Base-by-base conservation (phyloP, 1,140 invertebrate genomes). In the Anastrepha ludens region DNA sequence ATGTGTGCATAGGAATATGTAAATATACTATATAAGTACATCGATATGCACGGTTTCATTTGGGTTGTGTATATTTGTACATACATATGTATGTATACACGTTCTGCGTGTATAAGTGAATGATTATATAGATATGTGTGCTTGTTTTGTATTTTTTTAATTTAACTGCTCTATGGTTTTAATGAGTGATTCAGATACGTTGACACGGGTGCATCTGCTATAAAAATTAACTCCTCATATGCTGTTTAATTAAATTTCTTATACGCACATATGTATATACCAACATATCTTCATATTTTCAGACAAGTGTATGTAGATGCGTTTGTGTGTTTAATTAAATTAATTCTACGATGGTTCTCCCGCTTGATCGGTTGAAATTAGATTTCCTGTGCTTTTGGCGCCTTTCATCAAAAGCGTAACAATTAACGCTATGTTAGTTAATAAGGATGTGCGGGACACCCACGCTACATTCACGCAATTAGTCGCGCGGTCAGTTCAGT, bases 371-470 rank as follows among this genome's bases (percentile, higher is more conserved):
- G 85, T 86, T 86, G 85, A 86, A 60, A 86, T 86, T 74, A 74
- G 70, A 74, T 74, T 74, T 74, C 70, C 70, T 50, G 70, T 74
- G 70, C 29, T 74, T 70, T 74, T 74, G 41, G 70, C 70, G 70
- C 70, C 70, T 74, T 47, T 74, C 29, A 74, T 29, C 70, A 20
- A 47, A 74, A 74, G 44, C 70, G 20, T 29, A 74, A 74, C 13
- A 74, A 17, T 74, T 47, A 74, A 74, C n/a, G n/a, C 17, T 7
- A n/a, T 6, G 3, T 47, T 44, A 74, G 70, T 74, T 74, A 86
- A 88, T 88, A 60, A 88, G 87, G 87, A 88, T 74, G 70, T 47
- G 70, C 20, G 50, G 13, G 85, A 86, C 59, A 86, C 59, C 58
- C 62, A 86, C 59, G 44, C 59, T n/a, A 74, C 3, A 74, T 74